Percentiles rank a stretch among this genome's conserved stretches.
phyloP scores from a whole-genome alignment of 2,797 vertebrate species.

The Dermochelys coriacea region DNA sequence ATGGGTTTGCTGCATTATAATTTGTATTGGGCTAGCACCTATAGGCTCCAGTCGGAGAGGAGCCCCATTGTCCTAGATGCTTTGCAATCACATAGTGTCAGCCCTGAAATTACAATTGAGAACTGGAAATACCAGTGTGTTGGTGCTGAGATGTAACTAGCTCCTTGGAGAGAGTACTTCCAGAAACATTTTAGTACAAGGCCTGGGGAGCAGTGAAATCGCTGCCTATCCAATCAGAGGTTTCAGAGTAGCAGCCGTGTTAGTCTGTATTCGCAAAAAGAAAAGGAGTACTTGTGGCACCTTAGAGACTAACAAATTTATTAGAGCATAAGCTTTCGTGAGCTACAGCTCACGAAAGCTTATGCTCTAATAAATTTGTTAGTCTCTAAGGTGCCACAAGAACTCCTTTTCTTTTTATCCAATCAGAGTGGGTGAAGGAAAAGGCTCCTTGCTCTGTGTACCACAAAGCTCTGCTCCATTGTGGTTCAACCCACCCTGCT shows the following conservation, averaged over 20 bases:
- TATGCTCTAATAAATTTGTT: too few relatives aligned
- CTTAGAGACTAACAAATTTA: too few relatives aligned
- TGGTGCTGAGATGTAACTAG: background rate
- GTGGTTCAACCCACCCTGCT: background rate
- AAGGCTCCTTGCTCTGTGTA: too few relatives aligned
- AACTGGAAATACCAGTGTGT: background rate
- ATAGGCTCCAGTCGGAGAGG: background rate
- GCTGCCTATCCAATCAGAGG: background rate
- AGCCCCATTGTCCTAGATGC: background rate
- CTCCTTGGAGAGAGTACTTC: background rate
- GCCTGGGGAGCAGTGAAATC: background rate
- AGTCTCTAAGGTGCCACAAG: too few relatives aligned
- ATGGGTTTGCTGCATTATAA: fast-evolving
- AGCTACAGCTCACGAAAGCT: too few relatives aligned
- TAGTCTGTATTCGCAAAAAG: too few relatives aligned
- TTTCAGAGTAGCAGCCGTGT: too few relatives aligned
- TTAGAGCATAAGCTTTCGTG: too few relatives aligned
- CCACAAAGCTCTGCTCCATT: background rate
- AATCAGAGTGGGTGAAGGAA: background rate
- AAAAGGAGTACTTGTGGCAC: too few relatives aligned
- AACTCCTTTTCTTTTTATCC: too few relatives aligned
- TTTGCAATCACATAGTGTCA: background rate
- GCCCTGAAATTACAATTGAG: background rate
- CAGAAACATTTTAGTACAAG: background rate
- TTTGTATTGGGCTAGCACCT: fast-evolving